phyloP scores from a whole-genome alignment of 2,113 vertebrate species.

The Hoplias malabaricus region DNA sequence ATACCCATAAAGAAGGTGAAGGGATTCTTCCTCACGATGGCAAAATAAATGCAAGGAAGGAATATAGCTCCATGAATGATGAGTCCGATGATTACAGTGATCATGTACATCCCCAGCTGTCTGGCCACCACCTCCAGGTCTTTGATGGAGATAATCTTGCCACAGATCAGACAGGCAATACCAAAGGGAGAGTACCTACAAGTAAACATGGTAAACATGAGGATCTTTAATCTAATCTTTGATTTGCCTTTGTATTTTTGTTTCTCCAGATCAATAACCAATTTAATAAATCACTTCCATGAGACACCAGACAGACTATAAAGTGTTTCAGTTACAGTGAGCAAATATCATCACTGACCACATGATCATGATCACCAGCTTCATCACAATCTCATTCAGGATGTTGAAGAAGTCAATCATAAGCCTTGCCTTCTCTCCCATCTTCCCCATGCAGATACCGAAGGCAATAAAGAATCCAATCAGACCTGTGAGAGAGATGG shows the following conservation, averaged over 20 bases:
- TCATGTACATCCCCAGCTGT: slow-evolving; percentile 99
- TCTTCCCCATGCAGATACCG: slow-evolving; percentile 98
- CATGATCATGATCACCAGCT: slow-evolving; percentile 98
- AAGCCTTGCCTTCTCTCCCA: slow-evolving; percentile 95
- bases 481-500: slow-evolving; percentile 77
- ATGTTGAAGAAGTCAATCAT: slow-evolving; percentile 99
- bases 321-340: neutral
- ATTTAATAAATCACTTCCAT: neutral
- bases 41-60: slow-evolving; percentile 93
- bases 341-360: slow-evolving; percentile 82
- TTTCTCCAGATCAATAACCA: neutral
- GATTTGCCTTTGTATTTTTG: neutral
- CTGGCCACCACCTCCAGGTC: slow-evolving; percentile 93
- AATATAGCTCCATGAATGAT: slow-evolving; percentile 97
- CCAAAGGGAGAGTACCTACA: slow-evolving; percentile 96
- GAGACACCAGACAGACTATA: neutral
- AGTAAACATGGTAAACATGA: slow-evolving; percentile 27
- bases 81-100: slow-evolving; percentile 95
- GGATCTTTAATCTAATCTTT: neutral
- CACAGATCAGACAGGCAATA: slow-evolving; percentile 97
- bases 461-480: slow-evolving; percentile 99
- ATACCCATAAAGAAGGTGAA: slow-evolving; percentile 95
- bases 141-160: slow-evolving; percentile 98
- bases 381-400: slow-evolving; percentile 99
- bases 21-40: slow-evolving; percentile 94